Base-by-base conservation (phyloP, 2,797 vertebrate species). In the Poeciliopsis paucimaculata region DNA sequence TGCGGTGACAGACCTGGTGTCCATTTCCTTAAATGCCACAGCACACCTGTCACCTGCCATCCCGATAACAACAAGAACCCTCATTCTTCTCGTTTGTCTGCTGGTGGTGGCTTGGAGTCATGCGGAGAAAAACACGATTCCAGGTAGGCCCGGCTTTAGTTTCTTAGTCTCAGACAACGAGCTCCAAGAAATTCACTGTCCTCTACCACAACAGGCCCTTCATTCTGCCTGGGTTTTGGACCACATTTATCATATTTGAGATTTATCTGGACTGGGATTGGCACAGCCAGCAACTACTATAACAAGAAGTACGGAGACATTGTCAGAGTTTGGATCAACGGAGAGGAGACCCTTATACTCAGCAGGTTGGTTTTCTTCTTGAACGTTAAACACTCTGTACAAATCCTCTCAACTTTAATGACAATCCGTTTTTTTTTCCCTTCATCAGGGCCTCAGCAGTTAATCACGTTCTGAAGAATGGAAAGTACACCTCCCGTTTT, bases 201-300 rank as follows among this genome's bases (percentile, higher is more conserved):
- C 15, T 77, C 76, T 43, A 20, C 57, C 15, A 5, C 78, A 62
- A 78, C 75, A 99, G 98, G 98, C 87, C 98, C 98, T 15, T 93
- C 95, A 68, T 99, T 98, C 81, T 97, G 94, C 1, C 87, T 99
- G 93, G 98, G 98, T 28, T 84, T 99, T 0, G 98, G 98, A 0
- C 97, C 98, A 49, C 90, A 99, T 72, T 79, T 99, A 26, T 97
- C 98, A 0, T 97, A 99, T 0, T 79, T 95, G 80, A 95, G 98
- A 23, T 98, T 99, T 57, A 93, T 99, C 23, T 98, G 98, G 97
- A 98, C 96, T 74, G 98, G 98, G 34, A 96, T 99, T 0, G 98
- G 98, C 53, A 97, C 93, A 0, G 97, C 98, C 82, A 97, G 97
- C 89, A 98, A 99, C 94, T 99, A 98, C 91, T 99, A 99, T 94